Percentiles rank a stretch among this genome's conserved stretches.
Conservation (phyloP, 1,140 invertebrate genomes). For the Monochamus saltuarius region DNA sequence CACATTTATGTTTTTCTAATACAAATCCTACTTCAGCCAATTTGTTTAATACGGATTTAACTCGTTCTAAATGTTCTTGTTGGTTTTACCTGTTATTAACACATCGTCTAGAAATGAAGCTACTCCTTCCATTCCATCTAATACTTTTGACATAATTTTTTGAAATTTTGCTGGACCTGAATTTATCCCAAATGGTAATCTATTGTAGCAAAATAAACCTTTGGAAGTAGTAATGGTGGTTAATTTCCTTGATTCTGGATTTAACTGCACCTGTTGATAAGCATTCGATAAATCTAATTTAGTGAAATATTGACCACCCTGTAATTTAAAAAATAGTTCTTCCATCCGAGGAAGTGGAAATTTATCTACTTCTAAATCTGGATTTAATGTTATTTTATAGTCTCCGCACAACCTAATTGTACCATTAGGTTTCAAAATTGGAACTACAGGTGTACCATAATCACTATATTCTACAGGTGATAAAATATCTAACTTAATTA, state of each 20-base stretch:
- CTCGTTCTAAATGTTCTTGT: conserved; percentile 25
- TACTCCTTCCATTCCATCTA: conserved; percentile 30
- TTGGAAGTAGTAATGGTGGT: conserved; percentile 23
- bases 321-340: conserved; percentile 48
- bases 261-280: conserved; percentile 47
- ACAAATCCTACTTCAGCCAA: conserved; percentile 15
- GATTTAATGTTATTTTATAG: conserved; percentile 49
- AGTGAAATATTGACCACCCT: conserved; percentile 42
- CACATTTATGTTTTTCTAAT: conserved; percentile 16
- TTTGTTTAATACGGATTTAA: conserved; percentile 28
- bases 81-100: conserved; percentile 29
- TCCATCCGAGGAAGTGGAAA: conserved; percentile 55
- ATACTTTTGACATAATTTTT: conserved; percentile 43
- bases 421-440: conserved; percentile 52
- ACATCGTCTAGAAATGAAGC: conserved; percentile 41
- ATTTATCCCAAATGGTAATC: conserved; percentile 29
- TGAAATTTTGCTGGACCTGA: conserved; percentile 38
- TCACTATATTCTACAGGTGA: background rate
- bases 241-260: conserved; percentile 22
- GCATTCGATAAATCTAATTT: conserved; percentile 50
- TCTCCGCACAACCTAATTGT: conserved; percentile 53
- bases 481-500: no score
- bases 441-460: conserved; percentile 52
- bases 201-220: conserved; percentile 33
- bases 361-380: conserved; percentile 39